Evolutionary conservation across 2,888 invertebrate species (phyloP).

Genomic region (Altica lythri): DNA sequence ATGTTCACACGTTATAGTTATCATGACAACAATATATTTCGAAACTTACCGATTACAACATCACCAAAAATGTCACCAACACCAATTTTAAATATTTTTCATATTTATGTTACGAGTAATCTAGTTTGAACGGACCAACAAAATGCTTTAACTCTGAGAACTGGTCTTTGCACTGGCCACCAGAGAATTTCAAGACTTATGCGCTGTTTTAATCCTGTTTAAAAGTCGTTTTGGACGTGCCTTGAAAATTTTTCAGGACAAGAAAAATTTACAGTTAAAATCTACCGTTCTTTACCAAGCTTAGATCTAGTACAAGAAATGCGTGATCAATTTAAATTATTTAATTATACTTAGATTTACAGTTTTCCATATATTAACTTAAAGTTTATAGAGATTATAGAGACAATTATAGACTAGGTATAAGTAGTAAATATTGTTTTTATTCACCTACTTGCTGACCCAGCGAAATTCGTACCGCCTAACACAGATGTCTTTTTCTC

Average conservation of each 20-base stretch:
- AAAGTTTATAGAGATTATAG: too few species aligned
- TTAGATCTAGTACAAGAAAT: constrained; percentile 1
- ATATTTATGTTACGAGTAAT: background rate
- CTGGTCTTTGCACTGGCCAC: constrained; percentile 17
- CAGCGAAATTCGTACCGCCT: too few species aligned
- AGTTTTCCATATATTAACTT: too few species aligned
- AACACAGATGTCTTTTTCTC: too few species aligned
- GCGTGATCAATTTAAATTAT: constrained; percentile 3
- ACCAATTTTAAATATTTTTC: background rate
- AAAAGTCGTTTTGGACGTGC: constrained; percentile 41
- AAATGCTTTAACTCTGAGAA: constrained; percentile 7
- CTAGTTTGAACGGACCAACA: background rate
- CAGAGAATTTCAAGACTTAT: constrained; percentile 1
- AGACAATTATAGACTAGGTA: too few species aligned
- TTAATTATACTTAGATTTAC: too few species aligned
- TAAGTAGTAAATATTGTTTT: too few species aligned
- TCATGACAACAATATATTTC: too few species aligned
- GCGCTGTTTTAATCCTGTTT: constrained; percentile 28
- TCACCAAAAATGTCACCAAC: too few species aligned
- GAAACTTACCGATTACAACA: too few species aligned
- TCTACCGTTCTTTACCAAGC: background rate
- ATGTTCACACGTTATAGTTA: too few species aligned
- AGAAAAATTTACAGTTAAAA: constrained; percentile 24
- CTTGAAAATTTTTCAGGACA: constrained; percentile 41
- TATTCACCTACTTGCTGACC: too few species aligned